phyloP scores from a whole-genome alignment of 2,113 vertebrate species.

The Sinosuthora webbiana region DNA sequence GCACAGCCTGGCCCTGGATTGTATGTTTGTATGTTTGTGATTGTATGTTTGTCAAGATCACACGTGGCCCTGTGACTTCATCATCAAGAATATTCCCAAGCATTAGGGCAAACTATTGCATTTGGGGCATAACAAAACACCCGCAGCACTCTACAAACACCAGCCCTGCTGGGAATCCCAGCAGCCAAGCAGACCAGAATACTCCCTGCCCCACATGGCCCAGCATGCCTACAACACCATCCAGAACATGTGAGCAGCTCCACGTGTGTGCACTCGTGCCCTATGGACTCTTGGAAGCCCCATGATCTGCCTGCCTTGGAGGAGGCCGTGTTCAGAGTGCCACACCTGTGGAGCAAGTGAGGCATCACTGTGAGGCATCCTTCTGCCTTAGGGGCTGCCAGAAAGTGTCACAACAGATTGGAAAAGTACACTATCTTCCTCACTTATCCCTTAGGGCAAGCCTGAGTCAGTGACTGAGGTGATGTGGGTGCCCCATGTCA shows the following conservation, averaged over 20 bases:
- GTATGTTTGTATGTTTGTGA: background rate
- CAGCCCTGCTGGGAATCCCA: background rate
- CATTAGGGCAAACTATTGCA: background rate
- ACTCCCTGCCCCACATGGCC: background rate
- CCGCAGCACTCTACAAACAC: background rate
- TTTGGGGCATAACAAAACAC: background rate
- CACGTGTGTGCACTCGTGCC: rapidly evolving
- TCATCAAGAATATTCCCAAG: background rate
- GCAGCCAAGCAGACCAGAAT: background rate
- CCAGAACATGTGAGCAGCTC: background rate
- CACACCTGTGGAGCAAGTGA: conserved; percentile 20
- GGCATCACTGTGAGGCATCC: background rate
- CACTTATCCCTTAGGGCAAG: rapidly evolving
- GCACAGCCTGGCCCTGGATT: background rate
- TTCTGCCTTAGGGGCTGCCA: background rate
- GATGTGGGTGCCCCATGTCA: background rate
- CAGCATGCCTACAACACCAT: background rate
- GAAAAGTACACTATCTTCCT: background rate
- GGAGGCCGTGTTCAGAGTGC: background rate
- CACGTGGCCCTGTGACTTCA: background rate
- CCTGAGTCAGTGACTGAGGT: background rate
- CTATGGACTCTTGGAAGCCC: conserved; percentile 25
- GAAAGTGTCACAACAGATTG: background rate
- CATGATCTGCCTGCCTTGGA: background rate
- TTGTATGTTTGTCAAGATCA: background rate